Conservation (phyloP, 2,888 invertebrate species). For the Prenolepis imparis region DNA sequence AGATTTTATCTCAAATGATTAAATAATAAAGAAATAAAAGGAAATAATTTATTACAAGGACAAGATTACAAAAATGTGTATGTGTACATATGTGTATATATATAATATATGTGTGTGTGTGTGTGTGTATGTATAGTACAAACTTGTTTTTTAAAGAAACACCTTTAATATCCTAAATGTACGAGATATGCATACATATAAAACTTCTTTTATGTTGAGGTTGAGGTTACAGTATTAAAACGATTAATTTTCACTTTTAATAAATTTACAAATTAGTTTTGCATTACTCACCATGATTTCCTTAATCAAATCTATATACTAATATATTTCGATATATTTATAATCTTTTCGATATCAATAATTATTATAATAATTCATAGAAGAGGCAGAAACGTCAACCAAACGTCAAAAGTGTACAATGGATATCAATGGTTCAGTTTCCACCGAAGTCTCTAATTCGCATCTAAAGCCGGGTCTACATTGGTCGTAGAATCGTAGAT, state of each 20-base stretch:
- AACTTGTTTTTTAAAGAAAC: not conserved
- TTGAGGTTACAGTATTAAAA: constrained; percentile 59
- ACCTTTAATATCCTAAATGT: not conserved
- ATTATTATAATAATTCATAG: not conserved
- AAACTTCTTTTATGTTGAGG: constrained; percentile 11
- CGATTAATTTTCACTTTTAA: not conserved
- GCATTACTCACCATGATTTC: constrained; percentile 70
- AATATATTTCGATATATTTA: constrained; percentile 40
- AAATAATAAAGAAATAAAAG: not conserved
- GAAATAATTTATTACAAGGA: not conserved
- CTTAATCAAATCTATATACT: constrained; percentile 53
- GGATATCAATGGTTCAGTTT: no score
- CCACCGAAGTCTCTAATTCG: no score
- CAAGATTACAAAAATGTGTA: no score
- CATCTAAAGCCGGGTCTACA: no score
- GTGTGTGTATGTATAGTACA: not conserved
- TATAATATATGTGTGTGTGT: not conserved
- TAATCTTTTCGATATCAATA: constrained; percentile 56
- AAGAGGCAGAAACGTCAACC: constrained; percentile 62
- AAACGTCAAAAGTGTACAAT: no score
- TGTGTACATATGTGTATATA: not conserved
- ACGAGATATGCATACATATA: not conserved
- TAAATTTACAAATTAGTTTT: not conserved
- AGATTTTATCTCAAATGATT: not conserved
- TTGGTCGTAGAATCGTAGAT: no score